Evolutionary conservation across 2,113 vertebrate species (phyloP), one percentile per base, ranked within the genome.

Genomic region (Phalacrocorax aristotelis): DNA sequence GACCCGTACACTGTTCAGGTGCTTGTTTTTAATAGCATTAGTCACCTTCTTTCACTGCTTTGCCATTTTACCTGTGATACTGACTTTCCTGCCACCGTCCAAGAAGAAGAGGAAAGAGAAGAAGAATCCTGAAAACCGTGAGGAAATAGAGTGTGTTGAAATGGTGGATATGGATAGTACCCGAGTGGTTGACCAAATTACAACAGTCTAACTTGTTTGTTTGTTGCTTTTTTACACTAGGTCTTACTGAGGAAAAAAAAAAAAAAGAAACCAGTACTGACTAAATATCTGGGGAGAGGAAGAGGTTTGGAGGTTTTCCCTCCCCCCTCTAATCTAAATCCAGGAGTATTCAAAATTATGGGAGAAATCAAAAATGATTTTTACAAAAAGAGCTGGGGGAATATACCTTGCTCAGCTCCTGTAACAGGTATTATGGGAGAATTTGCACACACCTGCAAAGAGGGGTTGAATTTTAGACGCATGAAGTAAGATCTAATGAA

Each of bases 31-130:
- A 97, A 99, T 99, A 89, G 98, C 99, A 93, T 98, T 99, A 97
- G 99, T 99, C 98, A 99, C 99, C 87, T 99, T 99, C 97, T 99
- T 99, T 98, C 99, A 99, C 98, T 99, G 99, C 97, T 98, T 99
- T 97, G 99, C 99, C 95, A 99, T 99, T 98, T 98, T 99, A 98
- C 99, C 99, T 97, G 99, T 99, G 94, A 99, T 99, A 97, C 98
- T 99, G 97, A 99, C 99, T 98, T 99, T 99, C 97, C 97, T 99
- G 95, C 99, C 99, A 49, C 99, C 99, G 3, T 99, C 99, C 94
- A 99, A 99, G 98, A 99, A 98, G 98, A 99, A 99, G 95, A 98
- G 98, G 93, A 91, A 98, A 98, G 98, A 99, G 91, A 98, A 99
- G 97, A 97, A 99, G 97, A 93, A 98, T 91, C 94, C 98, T 58